These are phyloP conservation scores for Halictus rubicundus DNA, from an alignment of 1,140 invertebrate genomes.

Conservation along the genomic window DNA sequence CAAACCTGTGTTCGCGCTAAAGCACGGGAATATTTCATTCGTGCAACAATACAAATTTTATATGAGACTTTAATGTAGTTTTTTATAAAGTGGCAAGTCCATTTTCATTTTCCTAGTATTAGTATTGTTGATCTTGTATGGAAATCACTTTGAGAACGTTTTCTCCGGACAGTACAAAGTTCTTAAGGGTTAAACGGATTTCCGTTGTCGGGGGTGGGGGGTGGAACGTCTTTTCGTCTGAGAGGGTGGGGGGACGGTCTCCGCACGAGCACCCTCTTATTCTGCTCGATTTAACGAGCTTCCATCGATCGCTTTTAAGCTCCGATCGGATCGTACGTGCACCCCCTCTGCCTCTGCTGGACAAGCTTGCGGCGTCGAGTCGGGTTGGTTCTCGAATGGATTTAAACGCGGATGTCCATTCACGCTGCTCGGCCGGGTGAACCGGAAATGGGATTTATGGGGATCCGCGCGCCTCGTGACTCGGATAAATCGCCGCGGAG, in stretches of 20 bases:
- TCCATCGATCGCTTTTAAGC: conserved; percentile 29
- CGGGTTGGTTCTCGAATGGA: not conserved
- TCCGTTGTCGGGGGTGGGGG: not conserved
- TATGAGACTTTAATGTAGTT: too few relatives aligned
- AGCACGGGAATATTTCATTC: too few relatives aligned
- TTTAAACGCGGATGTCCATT: conserved; percentile 11
- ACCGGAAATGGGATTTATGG: conserved; percentile 32
- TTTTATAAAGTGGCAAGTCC: too few relatives aligned
- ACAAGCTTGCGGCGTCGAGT: not conserved
- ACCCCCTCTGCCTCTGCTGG: not conserved
- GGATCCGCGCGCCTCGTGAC: not conserved
- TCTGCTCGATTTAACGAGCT: conserved; percentile 37
- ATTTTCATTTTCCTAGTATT: too few relatives aligned
- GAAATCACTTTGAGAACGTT: too few relatives aligned
- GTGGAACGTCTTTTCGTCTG: not conserved
- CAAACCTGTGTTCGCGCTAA: too few relatives aligned
- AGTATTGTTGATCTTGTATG: too few relatives aligned
- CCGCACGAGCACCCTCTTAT: conserved; percentile 23
- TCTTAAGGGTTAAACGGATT: too few relatives aligned
- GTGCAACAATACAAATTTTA: too few relatives aligned
- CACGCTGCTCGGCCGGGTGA: not conserved
- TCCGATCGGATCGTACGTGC: not conserved
- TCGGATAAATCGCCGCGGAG: conserved; percentile 3
- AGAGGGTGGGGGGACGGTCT: not conserved
- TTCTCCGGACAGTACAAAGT: too few relatives aligned